Base-by-base conservation (phyloP, 2,888 invertebrate species). In the Temnothorax rugatulus region DNA sequence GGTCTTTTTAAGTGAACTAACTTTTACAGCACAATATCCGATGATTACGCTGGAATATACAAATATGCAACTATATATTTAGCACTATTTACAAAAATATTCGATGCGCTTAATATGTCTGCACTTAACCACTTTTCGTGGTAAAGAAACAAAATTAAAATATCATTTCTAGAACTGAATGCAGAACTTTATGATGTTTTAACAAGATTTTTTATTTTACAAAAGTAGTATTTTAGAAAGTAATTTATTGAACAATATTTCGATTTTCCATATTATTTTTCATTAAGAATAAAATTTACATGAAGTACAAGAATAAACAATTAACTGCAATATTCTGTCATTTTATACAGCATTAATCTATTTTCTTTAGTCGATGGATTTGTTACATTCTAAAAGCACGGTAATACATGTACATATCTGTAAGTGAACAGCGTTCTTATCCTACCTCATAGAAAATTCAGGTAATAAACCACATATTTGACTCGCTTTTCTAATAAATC, bases 401-500 rank as follows among this genome's bases (percentile, higher is more conserved):
- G 5, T 11, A 47, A 9, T 47, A 2, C 11, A 18, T n/a, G 18
- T n/a, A 57, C n/a, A 9, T n/a, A 2, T n/a, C 8, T 52, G 8
- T 21, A 71, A n/a, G 15, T 54, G 15, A 54, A 3, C 38, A 38
- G 9, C 47, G 7, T 4, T 18, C 15, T 64, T 41, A 7, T 34
- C 11, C 15, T 18, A 15, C 0, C n/a, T 38, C n/a, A 13, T 21
- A 38, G 9, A 38, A 54, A 38, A 25, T 25, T n/a, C 54, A n/a
- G 21, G 21, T 34, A 47, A 79, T 59, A 47, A 59, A 18, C 8
- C 38, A 38, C 71, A n/a, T 34, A 71, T 47, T 71, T 79, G 59
- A 63, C 69, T 66, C 47, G 77, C 68, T 87, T 86, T 85, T 82
- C 34, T 44, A 47, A 75, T 71, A 68, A 82, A 83, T 79, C 61